Conservation (phyloP, 2,797 vertebrate genomes). For the Gallirallus australis region DNA sequence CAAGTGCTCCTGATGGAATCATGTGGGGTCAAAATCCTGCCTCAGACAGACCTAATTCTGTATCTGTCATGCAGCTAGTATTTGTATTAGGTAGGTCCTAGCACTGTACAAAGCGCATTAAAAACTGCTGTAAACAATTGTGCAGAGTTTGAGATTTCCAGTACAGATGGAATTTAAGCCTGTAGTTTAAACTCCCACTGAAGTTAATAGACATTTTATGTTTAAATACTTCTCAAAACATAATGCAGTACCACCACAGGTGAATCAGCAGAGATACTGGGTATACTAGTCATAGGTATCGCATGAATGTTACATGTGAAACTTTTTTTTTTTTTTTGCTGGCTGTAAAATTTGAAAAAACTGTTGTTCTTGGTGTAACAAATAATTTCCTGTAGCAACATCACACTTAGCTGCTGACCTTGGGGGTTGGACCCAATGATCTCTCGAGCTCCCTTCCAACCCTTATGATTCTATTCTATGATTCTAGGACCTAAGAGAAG, state of each 20-base stretch:
- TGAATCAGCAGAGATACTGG: background rate
- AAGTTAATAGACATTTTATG: background rate
- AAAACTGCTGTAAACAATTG: background rate
- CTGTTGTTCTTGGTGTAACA: background rate
- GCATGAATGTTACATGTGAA: background rate
- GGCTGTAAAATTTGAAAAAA: background rate
- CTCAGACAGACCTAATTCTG: background rate
- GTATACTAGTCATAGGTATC: background rate
- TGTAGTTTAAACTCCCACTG: background rate
- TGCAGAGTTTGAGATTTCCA: background rate
- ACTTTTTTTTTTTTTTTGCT: background rate
- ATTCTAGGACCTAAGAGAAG: background rate
- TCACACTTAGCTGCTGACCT: background rate
- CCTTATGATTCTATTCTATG: too few species aligned
- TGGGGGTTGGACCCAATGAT: too few species aligned
- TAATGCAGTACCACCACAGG: background rate
- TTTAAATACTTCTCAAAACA: background rate
- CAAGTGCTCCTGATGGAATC: background rate
- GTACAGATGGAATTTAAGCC: background rate
- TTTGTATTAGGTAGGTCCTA: background rate
- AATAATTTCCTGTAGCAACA: background rate
- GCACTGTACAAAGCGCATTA: background rate
- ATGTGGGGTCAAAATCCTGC: background rate
- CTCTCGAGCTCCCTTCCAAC: too few species aligned
- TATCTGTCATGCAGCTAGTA: background rate